These are phyloP conservation scores for Brachyalestes nurse DNA, from an alignment of 2,797 vertebrate genomes.

Conservation along the genomic window DNA sequence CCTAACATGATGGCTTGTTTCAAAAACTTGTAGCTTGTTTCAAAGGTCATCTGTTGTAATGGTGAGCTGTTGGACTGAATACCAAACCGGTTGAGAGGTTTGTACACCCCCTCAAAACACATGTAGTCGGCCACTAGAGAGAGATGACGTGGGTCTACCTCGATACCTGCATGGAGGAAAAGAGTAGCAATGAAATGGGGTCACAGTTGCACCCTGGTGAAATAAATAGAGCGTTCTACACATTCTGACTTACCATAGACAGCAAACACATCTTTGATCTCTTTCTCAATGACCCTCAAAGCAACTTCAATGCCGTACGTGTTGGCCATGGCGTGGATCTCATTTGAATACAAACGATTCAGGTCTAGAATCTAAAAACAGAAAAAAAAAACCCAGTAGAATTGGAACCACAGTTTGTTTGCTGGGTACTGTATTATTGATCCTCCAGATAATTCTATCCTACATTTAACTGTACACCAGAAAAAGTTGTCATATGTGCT, in stretches of 20 bases:
- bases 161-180: constrained; percentile 81
- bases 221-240: not conserved
- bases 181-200: constrained; percentile 16
- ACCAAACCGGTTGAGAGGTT: constrained; percentile 89
- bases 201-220: not conserved
- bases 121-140: constrained; percentile 97
- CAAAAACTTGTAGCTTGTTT: constrained; percentile 95
- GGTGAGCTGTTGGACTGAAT: constrained; percentile 93
- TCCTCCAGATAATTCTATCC: too few relatives aligned
- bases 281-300: constrained; percentile 92
- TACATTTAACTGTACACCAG: not conserved
- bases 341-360: constrained; percentile 90
- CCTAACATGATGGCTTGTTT: constrained; percentile 95
- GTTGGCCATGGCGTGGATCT: constrained; percentile 92
- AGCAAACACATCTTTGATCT: constrained; percentile 97
- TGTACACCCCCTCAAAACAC: constrained; percentile 95
- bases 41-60: constrained; percentile 98
- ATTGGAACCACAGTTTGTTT: not conserved
- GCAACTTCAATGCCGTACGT: constrained; percentile 95
- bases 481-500: too few relatives aligned
- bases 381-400: constrained; percentile 3
- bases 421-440: too few relatives aligned
- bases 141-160: constrained; percentile 92
- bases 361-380: constrained; percentile 85
- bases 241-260: constrained; percentile 86